These are phyloP conservation scores for Theocolax elegans DNA, from an alignment of 1,140 invertebrate species.

Conservation along the genomic window DNA sequence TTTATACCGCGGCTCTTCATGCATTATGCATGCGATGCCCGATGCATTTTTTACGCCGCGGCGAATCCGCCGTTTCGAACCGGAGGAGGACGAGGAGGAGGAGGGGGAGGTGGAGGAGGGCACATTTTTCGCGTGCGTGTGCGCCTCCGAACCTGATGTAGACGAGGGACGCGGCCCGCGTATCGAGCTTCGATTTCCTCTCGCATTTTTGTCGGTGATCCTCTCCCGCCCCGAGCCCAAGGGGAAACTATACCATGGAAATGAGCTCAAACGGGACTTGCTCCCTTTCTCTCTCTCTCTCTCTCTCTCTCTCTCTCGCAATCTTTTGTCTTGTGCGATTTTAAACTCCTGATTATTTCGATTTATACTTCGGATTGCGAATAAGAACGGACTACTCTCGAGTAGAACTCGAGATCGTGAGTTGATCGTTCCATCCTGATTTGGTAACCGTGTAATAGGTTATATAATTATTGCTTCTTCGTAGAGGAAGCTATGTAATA, in stretches of 20 bases:
- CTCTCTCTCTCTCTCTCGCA: neutral
- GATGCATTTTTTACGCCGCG: conserved; percentile 22
- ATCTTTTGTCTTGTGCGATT: neutral
- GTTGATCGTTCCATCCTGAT: too few relatives aligned
- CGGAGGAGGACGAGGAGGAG: too few relatives aligned
- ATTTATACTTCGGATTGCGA: too few relatives aligned
- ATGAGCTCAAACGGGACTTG: too few relatives aligned
- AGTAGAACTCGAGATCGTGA: too few relatives aligned
- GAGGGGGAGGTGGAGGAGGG: neutral
- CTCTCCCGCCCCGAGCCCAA: neutral
- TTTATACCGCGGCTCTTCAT: neutral
- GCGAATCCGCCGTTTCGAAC: neutral
- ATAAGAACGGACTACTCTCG: too few relatives aligned
- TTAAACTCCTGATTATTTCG: too few relatives aligned
- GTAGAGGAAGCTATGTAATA: too few relatives aligned
- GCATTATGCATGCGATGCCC: conserved; percentile 32
- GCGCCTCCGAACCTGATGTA: conserved; percentile 25
- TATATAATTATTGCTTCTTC: too few relatives aligned
- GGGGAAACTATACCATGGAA: too few relatives aligned
- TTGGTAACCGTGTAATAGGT: too few relatives aligned
- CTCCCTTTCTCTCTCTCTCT: neutral
- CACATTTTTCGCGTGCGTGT: conserved; percentile 32
- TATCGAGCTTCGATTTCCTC: conserved; percentile 6
- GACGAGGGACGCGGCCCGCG: conserved; percentile 1
- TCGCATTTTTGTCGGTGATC: neutral